phyloP scores from a whole-genome alignment of 2,113 vertebrate genomes.

The Rhadina sibilatrix region DNA sequence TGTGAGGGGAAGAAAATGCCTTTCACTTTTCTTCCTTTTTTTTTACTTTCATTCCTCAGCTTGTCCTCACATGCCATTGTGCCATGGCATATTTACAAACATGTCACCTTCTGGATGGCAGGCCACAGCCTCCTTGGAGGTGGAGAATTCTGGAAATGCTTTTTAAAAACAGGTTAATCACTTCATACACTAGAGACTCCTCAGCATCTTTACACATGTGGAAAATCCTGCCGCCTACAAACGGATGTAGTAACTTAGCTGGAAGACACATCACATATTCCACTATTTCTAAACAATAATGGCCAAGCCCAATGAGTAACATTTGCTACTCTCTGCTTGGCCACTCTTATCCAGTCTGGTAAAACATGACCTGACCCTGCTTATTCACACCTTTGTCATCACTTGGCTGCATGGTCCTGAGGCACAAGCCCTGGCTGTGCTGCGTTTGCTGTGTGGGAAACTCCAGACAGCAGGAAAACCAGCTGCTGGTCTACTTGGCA shows the following conservation, averaged over 20 bases:
- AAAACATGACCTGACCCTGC: background rate
- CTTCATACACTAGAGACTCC: background rate
- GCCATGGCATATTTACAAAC: background rate
- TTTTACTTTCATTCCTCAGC: background rate
- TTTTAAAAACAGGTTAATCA: background rate
- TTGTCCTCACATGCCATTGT: background rate
- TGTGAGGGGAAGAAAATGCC: background rate
- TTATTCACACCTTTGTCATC: slow-evolving; percentile 65
- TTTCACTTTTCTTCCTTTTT: background rate
- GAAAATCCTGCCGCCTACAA: slow-evolving; percentile 43
- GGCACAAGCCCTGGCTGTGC: background rate
- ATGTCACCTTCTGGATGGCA: background rate
- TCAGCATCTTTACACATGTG: background rate
- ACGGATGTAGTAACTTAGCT: background rate
- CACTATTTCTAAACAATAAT: slow-evolving; percentile 38
- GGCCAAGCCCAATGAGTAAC: slow-evolving; percentile 56
- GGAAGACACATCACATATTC: slow-evolving; percentile 19
- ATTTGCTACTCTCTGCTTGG: background rate
- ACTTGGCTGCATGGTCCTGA: background rate
- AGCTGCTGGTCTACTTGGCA: slow-evolving; percentile 17
- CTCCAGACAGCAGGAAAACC: background rate
- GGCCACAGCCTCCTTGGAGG: background rate
- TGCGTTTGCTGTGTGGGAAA: background rate
- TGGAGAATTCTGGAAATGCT: background rate
- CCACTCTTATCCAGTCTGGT: background rate